Evolutionary conservation across 2,113 vertebrate species (phyloP).

Genomic region (Herpetotheres cachinnans): DNA sequence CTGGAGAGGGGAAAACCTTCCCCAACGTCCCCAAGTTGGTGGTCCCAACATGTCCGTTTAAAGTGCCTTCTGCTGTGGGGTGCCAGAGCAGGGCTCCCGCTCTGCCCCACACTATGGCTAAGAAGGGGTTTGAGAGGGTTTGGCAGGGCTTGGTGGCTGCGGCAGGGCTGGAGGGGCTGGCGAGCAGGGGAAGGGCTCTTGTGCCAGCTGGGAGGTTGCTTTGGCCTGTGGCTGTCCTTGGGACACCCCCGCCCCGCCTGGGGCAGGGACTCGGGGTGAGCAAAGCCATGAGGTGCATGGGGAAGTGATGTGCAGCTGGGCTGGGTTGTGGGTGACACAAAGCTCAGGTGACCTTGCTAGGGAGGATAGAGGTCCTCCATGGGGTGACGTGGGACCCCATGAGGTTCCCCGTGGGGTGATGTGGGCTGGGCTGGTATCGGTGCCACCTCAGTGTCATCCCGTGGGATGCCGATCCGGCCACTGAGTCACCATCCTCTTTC

Average conservation of each 20-base stretch:
- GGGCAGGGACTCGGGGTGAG: not conserved
- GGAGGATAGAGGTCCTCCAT: not conserved
- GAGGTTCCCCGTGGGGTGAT: not conserved
- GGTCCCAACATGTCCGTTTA: not conserved
- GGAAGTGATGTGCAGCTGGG: not conserved
- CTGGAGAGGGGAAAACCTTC: not conserved
- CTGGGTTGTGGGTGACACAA: not conserved
- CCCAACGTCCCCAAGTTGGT: fast-evolving
- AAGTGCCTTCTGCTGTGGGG: not conserved
- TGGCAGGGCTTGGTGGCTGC: not conserved
- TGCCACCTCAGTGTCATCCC: not conserved
- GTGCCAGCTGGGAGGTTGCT: not conserved
- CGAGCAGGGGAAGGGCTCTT: not conserved
- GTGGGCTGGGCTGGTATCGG: not conserved
- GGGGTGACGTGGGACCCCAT: not conserved
- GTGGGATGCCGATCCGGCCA: fast-evolving
- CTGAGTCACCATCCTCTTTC: not conserved
- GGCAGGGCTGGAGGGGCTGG: not conserved
- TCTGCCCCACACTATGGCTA: not conserved
- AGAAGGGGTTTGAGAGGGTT: not conserved
- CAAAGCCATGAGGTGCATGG: fast-evolving
- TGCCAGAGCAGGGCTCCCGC: not conserved
- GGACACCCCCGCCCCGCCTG: not conserved
- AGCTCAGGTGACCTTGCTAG: not conserved
- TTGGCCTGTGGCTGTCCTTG: not conserved